Conservation (phyloP, 2,113 vertebrate species). For the Fukomys damarensis region DNA sequence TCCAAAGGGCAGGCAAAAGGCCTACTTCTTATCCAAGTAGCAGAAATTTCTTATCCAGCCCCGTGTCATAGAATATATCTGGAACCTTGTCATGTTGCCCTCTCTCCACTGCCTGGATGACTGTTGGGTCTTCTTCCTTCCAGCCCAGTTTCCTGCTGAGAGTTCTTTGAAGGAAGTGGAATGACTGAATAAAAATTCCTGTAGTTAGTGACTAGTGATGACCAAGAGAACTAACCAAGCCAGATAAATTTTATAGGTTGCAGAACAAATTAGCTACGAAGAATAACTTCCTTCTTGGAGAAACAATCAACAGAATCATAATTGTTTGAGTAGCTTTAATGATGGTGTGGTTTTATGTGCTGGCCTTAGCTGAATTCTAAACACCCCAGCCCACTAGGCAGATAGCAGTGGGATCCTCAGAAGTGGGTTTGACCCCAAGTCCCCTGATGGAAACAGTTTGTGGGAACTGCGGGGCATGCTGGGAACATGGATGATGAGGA, state of each 20-base stretch:
- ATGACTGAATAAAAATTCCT: not conserved
- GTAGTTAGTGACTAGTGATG: fast-evolving
- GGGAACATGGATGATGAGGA: not conserved
- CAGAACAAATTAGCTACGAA: slow-evolving; percentile 55
- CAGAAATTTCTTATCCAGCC: not conserved
- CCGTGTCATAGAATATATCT: not conserved
- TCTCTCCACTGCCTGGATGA: not conserved
- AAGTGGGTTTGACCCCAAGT: not conserved
- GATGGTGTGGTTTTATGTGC: slow-evolving; percentile 41
- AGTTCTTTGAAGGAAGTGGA: not conserved
- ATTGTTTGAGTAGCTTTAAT: slow-evolving; percentile 55
- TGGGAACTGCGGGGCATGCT: not conserved
- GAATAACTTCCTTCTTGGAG: slow-evolving; percentile 48
- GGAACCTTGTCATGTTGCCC: not conserved
- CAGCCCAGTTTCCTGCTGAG: not conserved
- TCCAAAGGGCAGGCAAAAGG: not conserved
- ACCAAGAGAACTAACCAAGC: not conserved
- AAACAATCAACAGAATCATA: slow-evolving; percentile 38
- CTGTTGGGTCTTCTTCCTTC: not conserved
- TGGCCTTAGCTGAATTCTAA: not conserved
- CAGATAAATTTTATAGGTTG: not conserved
- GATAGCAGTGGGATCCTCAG: not conserved
- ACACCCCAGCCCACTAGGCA: not conserved
- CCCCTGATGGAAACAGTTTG: not conserved
- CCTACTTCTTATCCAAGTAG: not conserved